Conservation (phyloP, 2,797 vertebrate genomes). For the Chromobotia macracanthus region DNA sequence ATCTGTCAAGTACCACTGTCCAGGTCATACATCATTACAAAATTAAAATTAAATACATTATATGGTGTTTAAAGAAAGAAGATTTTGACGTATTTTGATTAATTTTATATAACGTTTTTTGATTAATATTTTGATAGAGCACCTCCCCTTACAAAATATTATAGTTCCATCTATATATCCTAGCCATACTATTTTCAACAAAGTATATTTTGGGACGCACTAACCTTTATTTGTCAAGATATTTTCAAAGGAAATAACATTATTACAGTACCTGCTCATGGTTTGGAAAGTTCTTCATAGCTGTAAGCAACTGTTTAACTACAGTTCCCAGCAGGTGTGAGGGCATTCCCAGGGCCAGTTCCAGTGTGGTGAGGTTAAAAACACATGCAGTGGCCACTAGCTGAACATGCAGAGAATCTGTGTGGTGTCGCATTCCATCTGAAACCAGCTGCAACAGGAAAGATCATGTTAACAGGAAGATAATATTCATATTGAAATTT, state of each 20-base stretch:
- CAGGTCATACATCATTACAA: too few species aligned
- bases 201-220: not conserved
- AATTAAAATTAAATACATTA: too few species aligned
- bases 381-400: constrained; percentile 88
- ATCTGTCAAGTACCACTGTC: too few species aligned
- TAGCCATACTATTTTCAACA: not conserved
- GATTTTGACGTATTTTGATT: too few species aligned
- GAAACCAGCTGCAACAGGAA: constrained; percentile 82
- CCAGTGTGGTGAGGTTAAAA: constrained; percentile 89
- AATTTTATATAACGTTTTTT: too few species aligned
- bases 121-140: too few species aligned
- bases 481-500: not conserved
- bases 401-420: constrained; percentile 85
- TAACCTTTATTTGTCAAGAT: not conserved
- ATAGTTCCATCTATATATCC: not conserved
- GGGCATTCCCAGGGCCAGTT: constrained; percentile 85
- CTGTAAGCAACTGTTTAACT: constrained; percentile 82
- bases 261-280: constrained; percentile 85
- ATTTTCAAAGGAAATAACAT: not conserved
- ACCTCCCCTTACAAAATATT: too few species aligned
- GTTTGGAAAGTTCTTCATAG: constrained; percentile 90
- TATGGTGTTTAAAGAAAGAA: too few species aligned
- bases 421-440: constrained; percentile 87
- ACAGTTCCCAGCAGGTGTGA: constrained; percentile 84
- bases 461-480: constrained; percentile 16